Percentiles rank a stretch among this genome's conserved stretches.
Evolutionary conservation across 1,140 invertebrate genomes (phyloP).

Genomic region (Drosophila lacertosa): DNA sequence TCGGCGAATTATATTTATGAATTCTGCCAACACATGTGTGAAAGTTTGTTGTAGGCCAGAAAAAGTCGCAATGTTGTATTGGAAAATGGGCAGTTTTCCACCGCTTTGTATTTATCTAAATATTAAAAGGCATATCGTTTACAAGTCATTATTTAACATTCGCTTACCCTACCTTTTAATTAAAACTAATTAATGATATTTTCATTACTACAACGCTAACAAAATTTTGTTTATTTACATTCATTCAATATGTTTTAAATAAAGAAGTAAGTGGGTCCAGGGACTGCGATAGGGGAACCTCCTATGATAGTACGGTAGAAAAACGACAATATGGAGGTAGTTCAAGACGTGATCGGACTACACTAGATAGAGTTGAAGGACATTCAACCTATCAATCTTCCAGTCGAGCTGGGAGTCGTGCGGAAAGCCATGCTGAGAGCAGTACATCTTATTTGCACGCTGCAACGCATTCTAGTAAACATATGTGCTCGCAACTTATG

Average conservation of each 20-base stretch:
- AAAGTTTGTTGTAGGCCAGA: no score
- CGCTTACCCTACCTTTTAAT: not conserved
- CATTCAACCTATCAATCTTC: constrained; percentile 55
- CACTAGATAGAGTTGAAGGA: constrained; percentile 59
- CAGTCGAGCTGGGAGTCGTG: constrained; percentile 62
- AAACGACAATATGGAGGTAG: constrained; percentile 61
- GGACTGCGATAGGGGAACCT: constrained; percentile 72
- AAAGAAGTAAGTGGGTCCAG: constrained; percentile 53
- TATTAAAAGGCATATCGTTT: no score
- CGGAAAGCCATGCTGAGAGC: constrained; percentile 43
- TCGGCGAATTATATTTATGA: no score
- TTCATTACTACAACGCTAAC: not conserved
- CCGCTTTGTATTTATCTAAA: no score
- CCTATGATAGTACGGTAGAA: constrained; percentile 68
- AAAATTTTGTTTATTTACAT: not conserved
- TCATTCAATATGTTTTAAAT: not conserved
- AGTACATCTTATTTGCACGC: constrained; percentile 61
- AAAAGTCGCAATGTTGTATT: no score
- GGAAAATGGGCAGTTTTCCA: no score
- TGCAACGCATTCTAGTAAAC: constrained; percentile 58
- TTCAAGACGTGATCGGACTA: constrained; percentile 59
- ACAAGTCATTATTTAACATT: no score
- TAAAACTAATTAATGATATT: not conserved
- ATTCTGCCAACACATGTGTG: no score
- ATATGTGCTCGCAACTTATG: constrained; percentile 51